Evolutionary conservation across 2,113 vertebrate genomes (phyloP).

Genomic region (Clarias macrocephalus): DNA sequence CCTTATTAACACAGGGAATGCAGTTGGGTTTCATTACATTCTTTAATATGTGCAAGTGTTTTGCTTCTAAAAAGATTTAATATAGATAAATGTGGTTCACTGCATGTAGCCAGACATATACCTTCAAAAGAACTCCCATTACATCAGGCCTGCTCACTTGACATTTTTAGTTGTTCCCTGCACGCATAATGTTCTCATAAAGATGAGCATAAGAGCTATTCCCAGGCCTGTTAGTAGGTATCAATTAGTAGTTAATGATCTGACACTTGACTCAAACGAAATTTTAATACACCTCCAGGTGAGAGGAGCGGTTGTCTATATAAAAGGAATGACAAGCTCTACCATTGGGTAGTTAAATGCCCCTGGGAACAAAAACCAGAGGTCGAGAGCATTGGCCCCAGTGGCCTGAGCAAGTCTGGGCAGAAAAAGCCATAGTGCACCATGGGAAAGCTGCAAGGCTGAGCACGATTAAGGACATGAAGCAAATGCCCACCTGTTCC

Average conservation of each 20-base stretch:
- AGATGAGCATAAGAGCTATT: constrained; percentile 22
- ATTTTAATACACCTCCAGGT: not conserved
- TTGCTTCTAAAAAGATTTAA: constrained; percentile 3
- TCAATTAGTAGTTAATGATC: not conserved
- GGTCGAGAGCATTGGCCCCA: constrained; percentile 31
- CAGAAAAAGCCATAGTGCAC: constrained; percentile 62
- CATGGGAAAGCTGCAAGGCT: constrained; percentile 66
- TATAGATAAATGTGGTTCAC: constrained; percentile 41
- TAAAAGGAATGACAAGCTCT: not conserved
- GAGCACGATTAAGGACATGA: constrained; percentile 74
- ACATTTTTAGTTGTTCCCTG: constrained; percentile 32
- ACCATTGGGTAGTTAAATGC: constrained; percentile 16
- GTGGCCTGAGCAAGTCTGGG: constrained; percentile 19
- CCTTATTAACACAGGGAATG: constrained; percentile 47
- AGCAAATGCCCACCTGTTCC: constrained; percentile 81
- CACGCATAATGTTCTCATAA: not conserved
- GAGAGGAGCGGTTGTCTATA: not conserved
- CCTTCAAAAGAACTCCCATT: not conserved
- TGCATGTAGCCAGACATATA: constrained; percentile 55
- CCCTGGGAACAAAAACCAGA: constrained; percentile 3
- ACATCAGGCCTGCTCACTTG: constrained; percentile 27
- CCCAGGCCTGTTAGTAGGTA: not conserved
- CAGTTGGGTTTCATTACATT: constrained; percentile 30
- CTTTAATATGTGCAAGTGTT: constrained; percentile 33
- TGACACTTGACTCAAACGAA: not conserved